phyloP scores from a whole-genome alignment of 2,113 vertebrate species.

The Illadopsis cleaveri region DNA sequence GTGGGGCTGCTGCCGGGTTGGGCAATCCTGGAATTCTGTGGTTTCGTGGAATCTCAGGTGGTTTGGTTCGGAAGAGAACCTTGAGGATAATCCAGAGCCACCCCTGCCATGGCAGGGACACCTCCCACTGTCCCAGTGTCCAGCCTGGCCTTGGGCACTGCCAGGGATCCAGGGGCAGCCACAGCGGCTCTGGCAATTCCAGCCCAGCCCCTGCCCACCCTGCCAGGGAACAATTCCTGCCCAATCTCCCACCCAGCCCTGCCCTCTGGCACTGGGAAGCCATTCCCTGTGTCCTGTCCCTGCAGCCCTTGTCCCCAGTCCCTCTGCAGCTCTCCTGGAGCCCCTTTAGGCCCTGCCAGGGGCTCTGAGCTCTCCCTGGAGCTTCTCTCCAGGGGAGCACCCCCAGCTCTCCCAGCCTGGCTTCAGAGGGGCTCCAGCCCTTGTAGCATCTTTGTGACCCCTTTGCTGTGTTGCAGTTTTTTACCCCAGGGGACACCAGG shows the following conservation, averaged over 20 bases:
- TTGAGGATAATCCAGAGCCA: fast-evolving
- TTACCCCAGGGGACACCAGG: fast-evolving
- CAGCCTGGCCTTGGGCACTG: background rate
- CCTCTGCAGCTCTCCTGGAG: background rate
- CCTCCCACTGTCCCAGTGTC: background rate
- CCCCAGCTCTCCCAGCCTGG: background rate
- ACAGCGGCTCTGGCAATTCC: background rate
- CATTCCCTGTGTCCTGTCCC: background rate
- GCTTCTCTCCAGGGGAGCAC: background rate
- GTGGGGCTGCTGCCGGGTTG: background rate
- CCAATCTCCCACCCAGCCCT: fast-evolving
- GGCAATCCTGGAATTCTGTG: background rate
- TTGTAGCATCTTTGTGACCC: fast-evolving
- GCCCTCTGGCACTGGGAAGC: background rate
- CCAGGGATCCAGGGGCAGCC: background rate
- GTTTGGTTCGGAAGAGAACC: background rate
- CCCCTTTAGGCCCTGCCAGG: background rate
- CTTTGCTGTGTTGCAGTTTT: background rate
- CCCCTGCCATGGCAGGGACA: background rate
- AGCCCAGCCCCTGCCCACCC: background rate
- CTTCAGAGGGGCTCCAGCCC: background rate
- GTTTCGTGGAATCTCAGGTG: fast-evolving
- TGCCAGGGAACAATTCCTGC: background rate
- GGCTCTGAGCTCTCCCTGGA: background rate
- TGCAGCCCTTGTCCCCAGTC: background rate